phyloP scores from a whole-genome alignment of 1,140 invertebrate genomes.

The Scaptodrosophila lebanonensis region DNA sequence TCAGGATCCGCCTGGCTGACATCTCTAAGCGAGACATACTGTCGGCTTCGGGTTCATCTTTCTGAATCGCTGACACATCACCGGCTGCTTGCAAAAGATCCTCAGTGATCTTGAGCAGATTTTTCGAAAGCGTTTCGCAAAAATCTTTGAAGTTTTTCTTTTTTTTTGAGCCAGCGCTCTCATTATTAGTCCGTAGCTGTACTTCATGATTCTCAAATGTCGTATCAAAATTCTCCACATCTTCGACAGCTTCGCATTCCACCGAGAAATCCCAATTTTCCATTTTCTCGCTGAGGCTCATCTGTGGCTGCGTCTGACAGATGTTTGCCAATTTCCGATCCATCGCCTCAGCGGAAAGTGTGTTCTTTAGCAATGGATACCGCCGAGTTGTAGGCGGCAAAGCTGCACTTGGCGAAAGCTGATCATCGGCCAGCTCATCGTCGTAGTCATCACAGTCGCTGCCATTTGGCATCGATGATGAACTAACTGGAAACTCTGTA shows the following conservation, averaged over 20 bases:
- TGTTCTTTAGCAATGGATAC: slow-evolving; percentile 59
- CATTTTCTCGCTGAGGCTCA: slow-evolving; percentile 61
- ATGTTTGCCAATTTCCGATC: slow-evolving; percentile 54
- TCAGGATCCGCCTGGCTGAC: too few species aligned
- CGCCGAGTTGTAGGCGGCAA: slow-evolving; percentile 36
- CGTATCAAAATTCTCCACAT: slow-evolving; percentile 61
- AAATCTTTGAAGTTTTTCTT: slow-evolving; percentile 44
- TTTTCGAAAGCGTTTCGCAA: slow-evolving; percentile 32
- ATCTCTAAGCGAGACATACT: background rate
- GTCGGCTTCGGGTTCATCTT: background rate
- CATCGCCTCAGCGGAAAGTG: slow-evolving; percentile 56
- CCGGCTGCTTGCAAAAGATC: slow-evolving; percentile 4
- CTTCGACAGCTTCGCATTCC: slow-evolving; percentile 56
- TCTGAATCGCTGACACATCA: background rate
- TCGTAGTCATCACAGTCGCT: slow-evolving; percentile 54
- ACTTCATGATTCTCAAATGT: slow-evolving; percentile 44
- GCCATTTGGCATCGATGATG: slow-evolving; percentile 50
- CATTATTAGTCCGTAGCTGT: background rate
- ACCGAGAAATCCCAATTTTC: slow-evolving; percentile 42
- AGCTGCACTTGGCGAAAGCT: slow-evolving; percentile 16
- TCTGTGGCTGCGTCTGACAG: slow-evolving; percentile 55
- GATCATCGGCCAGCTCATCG: slow-evolving; percentile 38
- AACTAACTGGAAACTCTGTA: slow-evolving; percentile 61
- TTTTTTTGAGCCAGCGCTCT: background rate
- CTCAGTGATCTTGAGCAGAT: slow-evolving; percentile 5